These are phyloP conservation scores for Hippasteria phrygiana DNA, from an alignment of 53 echinoderm and acorn worm species.

Conservation along the genomic window DNA sequence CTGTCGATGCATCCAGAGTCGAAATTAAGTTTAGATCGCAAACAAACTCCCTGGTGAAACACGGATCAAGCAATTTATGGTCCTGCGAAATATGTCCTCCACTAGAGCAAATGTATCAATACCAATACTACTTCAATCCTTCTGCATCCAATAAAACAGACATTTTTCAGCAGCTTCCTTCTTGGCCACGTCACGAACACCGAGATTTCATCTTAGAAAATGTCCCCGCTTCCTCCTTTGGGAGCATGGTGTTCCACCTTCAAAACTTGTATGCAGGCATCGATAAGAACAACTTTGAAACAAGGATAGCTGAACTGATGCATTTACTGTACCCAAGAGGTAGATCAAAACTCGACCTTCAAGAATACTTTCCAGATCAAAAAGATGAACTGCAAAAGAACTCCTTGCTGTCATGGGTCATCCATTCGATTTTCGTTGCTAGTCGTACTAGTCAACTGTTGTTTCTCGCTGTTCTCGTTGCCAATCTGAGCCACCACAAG, in stretches of 20 bases:
- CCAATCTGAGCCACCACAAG: neutral
- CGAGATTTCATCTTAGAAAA: slow-evolving; percentile 13
- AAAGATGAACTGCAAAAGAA: slow-evolving; percentile 3
- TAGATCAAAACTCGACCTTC: neutral
- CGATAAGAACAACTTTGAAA: neutral
- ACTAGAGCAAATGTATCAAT: neutral
- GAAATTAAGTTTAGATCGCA: neutral
- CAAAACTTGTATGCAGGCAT: neutral
- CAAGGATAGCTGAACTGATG: neutral
- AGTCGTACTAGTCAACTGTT: neutral
- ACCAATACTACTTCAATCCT: neutral
- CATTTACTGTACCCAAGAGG: neutral
- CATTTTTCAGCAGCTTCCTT: neutral
- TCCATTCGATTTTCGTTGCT: neutral
- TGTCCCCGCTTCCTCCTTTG: slow-evolving; percentile 18
- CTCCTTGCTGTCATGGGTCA: neutral
- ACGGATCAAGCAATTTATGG: neutral
- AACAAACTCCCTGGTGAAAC: neutral
- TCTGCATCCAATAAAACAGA: neutral
- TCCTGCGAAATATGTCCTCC: neutral
- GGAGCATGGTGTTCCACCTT: slow-evolving; percentile 7
- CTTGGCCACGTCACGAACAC: slow-evolving; percentile 1
- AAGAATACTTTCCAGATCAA: neutral
- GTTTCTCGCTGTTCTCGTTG: slow-evolving; percentile 23
- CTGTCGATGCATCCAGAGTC: neutral